phyloP scores from a whole-genome alignment of 1,140 invertebrate genomes.

The Dinoponera quadriceps region DNA sequence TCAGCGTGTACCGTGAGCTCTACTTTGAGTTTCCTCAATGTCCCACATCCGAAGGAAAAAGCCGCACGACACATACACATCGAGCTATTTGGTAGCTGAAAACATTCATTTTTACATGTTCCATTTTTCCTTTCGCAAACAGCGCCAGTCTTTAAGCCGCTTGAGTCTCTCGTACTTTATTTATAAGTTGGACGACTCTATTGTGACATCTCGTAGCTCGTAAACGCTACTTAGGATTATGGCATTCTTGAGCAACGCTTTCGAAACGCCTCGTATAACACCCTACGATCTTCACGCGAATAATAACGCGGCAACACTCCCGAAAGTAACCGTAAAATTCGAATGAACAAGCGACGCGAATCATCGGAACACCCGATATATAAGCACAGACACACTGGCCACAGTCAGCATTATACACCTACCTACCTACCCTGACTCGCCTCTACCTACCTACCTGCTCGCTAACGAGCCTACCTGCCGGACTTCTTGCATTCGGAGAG shows the following conservation, averaged over 20 bases:
- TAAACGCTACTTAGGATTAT: not conserved
- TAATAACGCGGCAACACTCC: not conserved
- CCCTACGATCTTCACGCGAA: not conserved
- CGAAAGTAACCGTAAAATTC: slow-evolving; percentile 39
- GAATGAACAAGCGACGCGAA: slow-evolving; percentile 11
- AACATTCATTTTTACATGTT: not conserved
- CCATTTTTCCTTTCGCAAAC: not conserved
- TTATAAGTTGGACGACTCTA: not conserved
- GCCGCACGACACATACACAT: not conserved
- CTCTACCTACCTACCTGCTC: slow-evolving; percentile 83
- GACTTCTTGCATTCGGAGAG: slow-evolving; percentile 82
- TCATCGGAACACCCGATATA: slow-evolving; percentile 79
- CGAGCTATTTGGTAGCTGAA: not conserved
- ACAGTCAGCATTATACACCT: slow-evolving; percentile 82
- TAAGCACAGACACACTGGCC: slow-evolving; percentile 76
- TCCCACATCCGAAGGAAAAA: not conserved
- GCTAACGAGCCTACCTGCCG: slow-evolving; percentile 85
- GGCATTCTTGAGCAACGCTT: not conserved
- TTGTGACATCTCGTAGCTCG: not conserved
- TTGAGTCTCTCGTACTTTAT: not conserved
- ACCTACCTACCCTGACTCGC: slow-evolving; percentile 78
- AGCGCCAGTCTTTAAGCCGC: not conserved
- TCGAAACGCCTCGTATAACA: not conserved
- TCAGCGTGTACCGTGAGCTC: not conserved
- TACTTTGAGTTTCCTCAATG: not conserved